Evolutionary conservation across 1,140 invertebrate species (phyloP).

Genomic region (Nixonia krombeini): DNA sequence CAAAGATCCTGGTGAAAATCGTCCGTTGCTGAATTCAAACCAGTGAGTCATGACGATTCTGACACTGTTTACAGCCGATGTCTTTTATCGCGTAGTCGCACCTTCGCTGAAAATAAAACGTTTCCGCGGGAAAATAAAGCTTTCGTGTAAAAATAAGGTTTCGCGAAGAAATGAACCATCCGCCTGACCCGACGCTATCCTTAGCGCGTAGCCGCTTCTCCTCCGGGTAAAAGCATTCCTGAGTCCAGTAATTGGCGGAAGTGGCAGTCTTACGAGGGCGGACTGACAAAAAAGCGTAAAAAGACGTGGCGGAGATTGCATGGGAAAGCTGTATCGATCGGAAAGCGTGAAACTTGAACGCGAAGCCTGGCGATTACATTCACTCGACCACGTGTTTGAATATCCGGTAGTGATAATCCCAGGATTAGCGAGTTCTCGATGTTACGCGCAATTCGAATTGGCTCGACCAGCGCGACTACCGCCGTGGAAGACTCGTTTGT

Average conservation of each 20-base stretch:
- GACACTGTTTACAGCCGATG: slow-evolving; percentile 1
- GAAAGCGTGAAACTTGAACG: slow-evolving; percentile 27
- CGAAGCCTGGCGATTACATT: slow-evolving; percentile 52
- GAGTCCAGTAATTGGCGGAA: too few species aligned
- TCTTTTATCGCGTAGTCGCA: slow-evolving; percentile 5
- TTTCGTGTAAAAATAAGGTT: too few species aligned
- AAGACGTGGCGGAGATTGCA: slow-evolving; percentile 23
- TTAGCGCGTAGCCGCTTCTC: too few species aligned
- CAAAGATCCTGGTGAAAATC: slow-evolving; percentile 18
- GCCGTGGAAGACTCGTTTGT: slow-evolving; percentile 16
- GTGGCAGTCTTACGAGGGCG: too few species aligned
- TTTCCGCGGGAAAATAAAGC: too few species aligned
- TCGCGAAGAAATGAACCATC: too few species aligned
- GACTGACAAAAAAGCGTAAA: background rate
- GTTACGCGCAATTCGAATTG: slow-evolving; percentile 47
- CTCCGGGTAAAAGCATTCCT: too few species aligned
- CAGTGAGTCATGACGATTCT: slow-evolving; percentile 13
- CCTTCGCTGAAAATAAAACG: background rate
- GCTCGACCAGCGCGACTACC: slow-evolving; percentile 38
- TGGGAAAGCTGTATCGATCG: slow-evolving; percentile 29
- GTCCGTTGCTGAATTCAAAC: slow-evolving; percentile 1
- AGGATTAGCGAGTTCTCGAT: slow-evolving; percentile 42
- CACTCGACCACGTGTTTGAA: slow-evolving; percentile 43
- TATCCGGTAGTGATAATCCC: slow-evolving; percentile 42
- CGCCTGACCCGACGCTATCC: too few species aligned